Evolutionary conservation across 2,113 vertebrate genomes (phyloP), one percentile per base, ranked within the genome.

Genomic region (Saccopteryx leptura): DNA sequence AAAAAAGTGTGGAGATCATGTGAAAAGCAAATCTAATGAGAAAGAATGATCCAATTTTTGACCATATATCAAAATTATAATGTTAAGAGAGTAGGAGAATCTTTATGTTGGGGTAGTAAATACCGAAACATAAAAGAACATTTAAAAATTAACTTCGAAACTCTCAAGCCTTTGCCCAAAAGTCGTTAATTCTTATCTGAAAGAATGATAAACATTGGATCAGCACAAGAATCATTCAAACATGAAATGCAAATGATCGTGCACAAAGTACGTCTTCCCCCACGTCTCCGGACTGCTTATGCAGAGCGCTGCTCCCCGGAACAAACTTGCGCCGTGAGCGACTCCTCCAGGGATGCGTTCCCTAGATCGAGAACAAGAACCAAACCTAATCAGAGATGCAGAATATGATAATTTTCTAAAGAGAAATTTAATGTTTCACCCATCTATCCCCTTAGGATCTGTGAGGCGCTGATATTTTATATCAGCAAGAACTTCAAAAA

Each of bases 351-450:
- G 74, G 91, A 95, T 75, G 1, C 78, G 12, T 33, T 90, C 50
- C 72, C 33, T 78, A 63, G n/a, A 84, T 8, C 19, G 28, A 98
- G 61, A 94, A 94, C n/a, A 97, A 98, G 94, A 88, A 75, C n/a
- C 63, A 46, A 97, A 61, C 96, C 4, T 94, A 96, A 97, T 95
- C 65, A 97, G 83, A 93, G 93, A 81, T 60, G 58, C 88, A 94
- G 28, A 94, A 93, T 87, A 83, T 93, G 93, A 97, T 94, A 96
- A 96, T 98, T 94, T 96, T 97, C 31, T 94, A 94, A 92, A 94
- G 26, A 90, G 65, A 97, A 88, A 87, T 28, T 54, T 92, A 80
- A 19, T 88, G 86, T 93, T 96, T 61, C 66, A 39, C 89, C 31
- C 50, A 69, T 24, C 63, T 10, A 94, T 96, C 76, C 82, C 85